phyloP scores from a whole-genome alignment of 2,113 vertebrate genomes.

The Dascyllus trimaculatus region DNA sequence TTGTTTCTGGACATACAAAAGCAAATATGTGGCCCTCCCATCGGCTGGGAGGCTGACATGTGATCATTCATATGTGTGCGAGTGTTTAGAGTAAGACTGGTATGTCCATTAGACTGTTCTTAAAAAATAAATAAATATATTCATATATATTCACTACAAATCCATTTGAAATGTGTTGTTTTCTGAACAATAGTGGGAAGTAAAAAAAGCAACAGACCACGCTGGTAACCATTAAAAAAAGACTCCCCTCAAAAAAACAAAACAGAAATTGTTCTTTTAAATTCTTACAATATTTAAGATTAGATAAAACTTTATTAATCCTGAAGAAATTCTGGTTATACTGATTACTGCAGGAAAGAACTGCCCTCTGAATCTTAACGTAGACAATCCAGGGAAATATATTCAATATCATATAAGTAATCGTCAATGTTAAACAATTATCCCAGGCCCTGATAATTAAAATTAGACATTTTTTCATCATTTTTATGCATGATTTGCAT shows the following conservation, averaged over 20 bases:
- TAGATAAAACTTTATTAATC: no score
- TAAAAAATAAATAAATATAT: background rate
- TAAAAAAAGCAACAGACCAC: background rate
- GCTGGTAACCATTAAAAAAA: background rate
- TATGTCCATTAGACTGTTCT: background rate
- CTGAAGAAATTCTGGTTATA: no score
- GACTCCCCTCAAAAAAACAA: no score
- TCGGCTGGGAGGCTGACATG: conserved; percentile 33
- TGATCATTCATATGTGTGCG: conserved; percentile 35
- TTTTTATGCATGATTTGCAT: background rate
- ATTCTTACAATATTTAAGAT: no score
- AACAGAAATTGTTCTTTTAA: no score
- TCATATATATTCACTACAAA: background rate
- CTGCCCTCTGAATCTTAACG: no score
- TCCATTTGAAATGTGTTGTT: background rate
- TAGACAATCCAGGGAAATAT: no score
- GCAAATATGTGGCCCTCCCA: conserved; percentile 18
- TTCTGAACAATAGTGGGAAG: no score
- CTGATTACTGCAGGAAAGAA: no score
- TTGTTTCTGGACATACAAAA: background rate
- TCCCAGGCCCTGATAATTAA: no score
- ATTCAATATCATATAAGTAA: background rate
- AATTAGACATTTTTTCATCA: background rate
- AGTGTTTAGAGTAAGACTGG: background rate
- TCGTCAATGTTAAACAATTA: background rate